Percentiles rank a stretch among this genome's conserved stretches.
These are phyloP conservation scores for Caenorhabditis becei DNA, from an alignment of 2,888 invertebrate genomes.

Conservation along the genomic window DNA sequence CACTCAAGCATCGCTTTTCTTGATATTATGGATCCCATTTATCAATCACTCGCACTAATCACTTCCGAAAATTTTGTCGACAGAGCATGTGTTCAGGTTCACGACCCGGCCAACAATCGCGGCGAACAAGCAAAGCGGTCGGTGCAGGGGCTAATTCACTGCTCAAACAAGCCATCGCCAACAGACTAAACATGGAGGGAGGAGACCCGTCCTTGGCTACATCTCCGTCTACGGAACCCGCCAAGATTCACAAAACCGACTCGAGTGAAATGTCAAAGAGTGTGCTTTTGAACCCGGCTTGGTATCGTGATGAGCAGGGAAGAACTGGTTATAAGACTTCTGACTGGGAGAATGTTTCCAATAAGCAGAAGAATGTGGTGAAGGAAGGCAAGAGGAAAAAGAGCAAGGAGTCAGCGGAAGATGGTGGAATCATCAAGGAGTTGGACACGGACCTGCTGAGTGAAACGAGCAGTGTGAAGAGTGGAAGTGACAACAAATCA, in stretches of 20 bases:
- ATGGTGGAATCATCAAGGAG: conserved; percentile 51
- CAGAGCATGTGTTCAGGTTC: conserved; percentile 65
- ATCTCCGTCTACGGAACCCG: conserved; percentile 28
- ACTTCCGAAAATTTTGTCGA: conserved; percentile 39
- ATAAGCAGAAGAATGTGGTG: conserved; percentile 71
- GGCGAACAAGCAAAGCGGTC: conserved; percentile 53
- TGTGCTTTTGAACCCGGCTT: conserved; percentile 76
- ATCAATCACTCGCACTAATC: conserved; percentile 53
- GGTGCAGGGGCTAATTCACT: conserved; percentile 68
- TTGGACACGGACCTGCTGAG: conserved; percentile 57
- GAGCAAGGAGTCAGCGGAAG: conserved; percentile 25
- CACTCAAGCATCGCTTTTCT: conserved; percentile 9
- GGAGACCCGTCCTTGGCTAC: conserved; percentile 29
- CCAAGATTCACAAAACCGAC: conserved; percentile 61
- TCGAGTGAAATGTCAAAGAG: conserved; percentile 77
- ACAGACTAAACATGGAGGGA: conserved; percentile 64
- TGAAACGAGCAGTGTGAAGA: conserved; percentile 39
- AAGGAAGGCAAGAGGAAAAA: conserved; percentile 62
- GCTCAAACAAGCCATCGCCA: conserved; percentile 79
- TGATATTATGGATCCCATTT: conserved; percentile 14
- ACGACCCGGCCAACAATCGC: conserved; percentile 58
- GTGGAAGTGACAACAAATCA: conserved; percentile 47
- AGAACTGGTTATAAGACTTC: conserved; percentile 74
- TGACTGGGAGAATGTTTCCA: conserved; percentile 70
- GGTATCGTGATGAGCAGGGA: conserved; percentile 79